Conservation (phyloP, 1,140 invertebrate species). For the Globodera rostochiensis region DNA sequence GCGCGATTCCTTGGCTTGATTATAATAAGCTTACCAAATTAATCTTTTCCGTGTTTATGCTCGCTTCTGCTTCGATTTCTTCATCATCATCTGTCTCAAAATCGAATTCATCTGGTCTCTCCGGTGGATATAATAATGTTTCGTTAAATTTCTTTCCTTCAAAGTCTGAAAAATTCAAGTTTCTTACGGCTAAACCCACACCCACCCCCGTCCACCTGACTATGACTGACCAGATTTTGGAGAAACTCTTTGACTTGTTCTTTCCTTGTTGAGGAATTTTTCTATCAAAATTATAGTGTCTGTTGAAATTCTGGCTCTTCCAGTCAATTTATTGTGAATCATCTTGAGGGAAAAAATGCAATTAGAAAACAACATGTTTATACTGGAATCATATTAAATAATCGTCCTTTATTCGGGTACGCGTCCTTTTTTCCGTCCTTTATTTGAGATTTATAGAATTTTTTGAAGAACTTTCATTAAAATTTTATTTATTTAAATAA, state of each 20-base stretch:
- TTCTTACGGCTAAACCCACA: too few species aligned
- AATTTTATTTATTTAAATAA: too few species aligned
- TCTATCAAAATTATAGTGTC: slow-evolving; percentile 1
- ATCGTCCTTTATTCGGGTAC: too few species aligned
- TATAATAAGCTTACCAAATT: neutral
- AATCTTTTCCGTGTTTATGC: neutral
- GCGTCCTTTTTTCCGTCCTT: too few species aligned
- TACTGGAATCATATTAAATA: too few species aligned
- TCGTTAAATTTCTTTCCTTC: neutral
- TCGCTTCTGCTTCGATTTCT: neutral
- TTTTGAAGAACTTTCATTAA: too few species aligned
- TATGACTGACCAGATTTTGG: neutral
- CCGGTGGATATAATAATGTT: neutral
- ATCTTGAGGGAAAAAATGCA: neutral
- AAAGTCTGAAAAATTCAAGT: too few species aligned
- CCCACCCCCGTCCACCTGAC: too few species aligned
- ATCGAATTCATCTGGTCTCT: neutral
- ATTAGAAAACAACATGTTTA: too few species aligned
- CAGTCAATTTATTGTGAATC: neutral
- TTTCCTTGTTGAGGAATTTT: neutral
- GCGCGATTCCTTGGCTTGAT: neutral
- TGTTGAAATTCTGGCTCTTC: neutral
- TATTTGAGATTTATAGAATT: too few species aligned
- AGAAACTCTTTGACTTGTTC: neutral
- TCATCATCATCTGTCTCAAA: neutral